Evolutionary conservation across 2,888 invertebrate species (phyloP).

Genomic region (Synanthedon andrenaeformis): DNA sequence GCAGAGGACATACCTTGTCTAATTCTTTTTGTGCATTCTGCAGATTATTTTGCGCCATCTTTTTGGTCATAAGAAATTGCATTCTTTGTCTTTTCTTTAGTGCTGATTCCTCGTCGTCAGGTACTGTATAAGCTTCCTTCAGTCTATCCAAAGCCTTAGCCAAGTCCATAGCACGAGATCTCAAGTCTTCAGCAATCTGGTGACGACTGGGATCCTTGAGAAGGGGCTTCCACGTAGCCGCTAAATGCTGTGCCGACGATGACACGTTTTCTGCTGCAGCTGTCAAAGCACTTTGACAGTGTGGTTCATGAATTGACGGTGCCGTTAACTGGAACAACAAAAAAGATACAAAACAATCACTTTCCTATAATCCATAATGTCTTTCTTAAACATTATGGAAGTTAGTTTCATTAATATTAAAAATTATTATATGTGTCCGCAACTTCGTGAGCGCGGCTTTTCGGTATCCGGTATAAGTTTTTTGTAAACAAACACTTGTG

Average conservation of each 20-base stretch:
- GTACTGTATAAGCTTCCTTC: conserved; percentile 21
- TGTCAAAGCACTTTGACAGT: conserved; percentile 46
- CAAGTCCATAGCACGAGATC: conserved; percentile 21
- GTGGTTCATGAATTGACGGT: conserved; percentile 40
- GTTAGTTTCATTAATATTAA: no score
- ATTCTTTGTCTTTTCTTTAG: not conserved
- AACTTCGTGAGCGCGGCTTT: no score
- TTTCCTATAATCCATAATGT: no score
- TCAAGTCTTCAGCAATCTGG: conserved; percentile 17
- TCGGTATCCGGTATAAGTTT: no score
- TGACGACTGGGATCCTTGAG: conserved; percentile 20
- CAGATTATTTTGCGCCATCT: not conserved
- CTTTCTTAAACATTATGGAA: no score
- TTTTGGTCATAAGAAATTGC: not conserved
- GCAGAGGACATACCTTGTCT: not conserved
- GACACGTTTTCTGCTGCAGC: conserved; percentile 31
- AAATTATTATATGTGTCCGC: no score
- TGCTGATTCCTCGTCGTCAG: conserved; percentile 6
- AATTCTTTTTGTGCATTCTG: not conserved
- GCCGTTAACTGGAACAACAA: conserved; percentile 30
- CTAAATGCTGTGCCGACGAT: conserved; percentile 25
- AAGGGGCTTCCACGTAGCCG: conserved; percentile 25
- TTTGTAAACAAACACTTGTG: no score
- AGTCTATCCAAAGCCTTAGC: conserved; percentile 35
- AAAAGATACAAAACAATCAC: not conserved